Conservation (phyloP, 2,113 vertebrate species). For the Myxocyprinus asiaticus region DNA sequence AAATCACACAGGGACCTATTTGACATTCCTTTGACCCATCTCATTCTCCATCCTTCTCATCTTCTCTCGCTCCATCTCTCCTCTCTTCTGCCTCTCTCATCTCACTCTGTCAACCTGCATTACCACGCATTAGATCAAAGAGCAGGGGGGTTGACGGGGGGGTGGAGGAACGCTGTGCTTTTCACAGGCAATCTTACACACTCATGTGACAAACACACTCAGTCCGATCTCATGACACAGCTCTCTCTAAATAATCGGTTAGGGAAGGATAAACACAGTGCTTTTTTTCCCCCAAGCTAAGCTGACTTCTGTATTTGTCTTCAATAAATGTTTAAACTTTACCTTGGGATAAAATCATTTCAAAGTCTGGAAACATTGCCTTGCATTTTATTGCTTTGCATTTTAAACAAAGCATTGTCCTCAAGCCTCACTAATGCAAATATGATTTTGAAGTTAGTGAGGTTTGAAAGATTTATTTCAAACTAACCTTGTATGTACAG, state of each 20-base stretch:
- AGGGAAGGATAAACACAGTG: too few species aligned
- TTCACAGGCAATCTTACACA: constrained; percentile 26
- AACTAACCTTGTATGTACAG: neutral
- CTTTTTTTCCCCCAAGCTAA: neutral
- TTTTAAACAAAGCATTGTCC: neutral
- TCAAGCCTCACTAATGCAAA: neutral
- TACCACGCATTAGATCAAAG: constrained; percentile 42
- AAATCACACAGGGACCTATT: neutral
- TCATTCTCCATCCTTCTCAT: constrained; percentile 19
- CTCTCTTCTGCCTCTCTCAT: constrained; percentile 18
- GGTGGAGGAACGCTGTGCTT: constrained; percentile 5
- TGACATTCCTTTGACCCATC: neutral
- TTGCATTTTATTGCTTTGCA: neutral
- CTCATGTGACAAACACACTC: constrained; percentile 23
- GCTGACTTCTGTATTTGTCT: neutral
- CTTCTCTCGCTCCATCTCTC: constrained; percentile 29
- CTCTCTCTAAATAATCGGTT: neutral
- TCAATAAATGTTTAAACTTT: neutral
- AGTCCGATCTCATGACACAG: constrained; percentile 26
- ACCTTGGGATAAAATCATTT: neutral
- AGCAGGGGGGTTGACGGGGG: constrained; percentile 24
- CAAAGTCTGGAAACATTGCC: neutral
- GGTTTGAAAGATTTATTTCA: neutral
- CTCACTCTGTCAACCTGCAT: constrained; percentile 10
- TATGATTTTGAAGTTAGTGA: too few species aligned